phyloP scores from a whole-genome alignment of 1,140 invertebrate genomes.

The Drosophila prosaltans region DNA sequence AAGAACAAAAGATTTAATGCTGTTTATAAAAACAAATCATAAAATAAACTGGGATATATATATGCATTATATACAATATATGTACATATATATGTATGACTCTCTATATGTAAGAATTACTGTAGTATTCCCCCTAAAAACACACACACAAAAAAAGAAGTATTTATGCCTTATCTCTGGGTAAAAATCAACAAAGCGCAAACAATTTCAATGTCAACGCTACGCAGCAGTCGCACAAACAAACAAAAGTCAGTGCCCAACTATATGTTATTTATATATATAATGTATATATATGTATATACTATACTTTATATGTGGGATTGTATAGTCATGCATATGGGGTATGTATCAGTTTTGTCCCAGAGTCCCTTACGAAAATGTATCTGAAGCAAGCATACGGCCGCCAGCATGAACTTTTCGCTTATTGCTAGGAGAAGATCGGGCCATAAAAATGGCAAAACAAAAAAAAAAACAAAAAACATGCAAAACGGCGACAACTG shows the following conservation, averaged over 20 bases:
- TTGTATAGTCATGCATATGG: conserved; percentile 2
- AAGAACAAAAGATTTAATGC: conserved; percentile 13
- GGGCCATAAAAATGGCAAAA: conserved; percentile 61
- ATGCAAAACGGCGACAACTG: conserved; percentile 74
- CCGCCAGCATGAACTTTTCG: conserved; percentile 63
- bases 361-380: conserved; percentile 48
- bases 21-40: conserved; percentile 76
- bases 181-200: conserved; percentile 75
- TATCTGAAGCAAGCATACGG: conserved; percentile 19
- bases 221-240: conserved; percentile 23
- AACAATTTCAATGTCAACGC: conserved; percentile 81
- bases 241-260: conserved; percentile 73
- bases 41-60: conserved; percentile 31
- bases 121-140: conserved; percentile 6
- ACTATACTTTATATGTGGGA: neutral
- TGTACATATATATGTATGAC: conserved; percentile 9
- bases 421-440: conserved; percentile 67
- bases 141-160: conserved; percentile 41
- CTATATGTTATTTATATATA: conserved; percentile 44
- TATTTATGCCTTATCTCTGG: conserved; percentile 76
- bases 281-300: conserved; percentile 3
- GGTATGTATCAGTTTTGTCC: conserved; percentile 14
- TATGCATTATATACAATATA: conserved; percentile 22
- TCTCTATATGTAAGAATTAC: neutral
- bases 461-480: conserved; percentile 47